A percentile compares a stretch with the other conserved stretches of the same genome.
phyloP scores from a whole-genome alignment of 2,113 vertebrate genomes.

The Limnothrissa miodon region DNA sequence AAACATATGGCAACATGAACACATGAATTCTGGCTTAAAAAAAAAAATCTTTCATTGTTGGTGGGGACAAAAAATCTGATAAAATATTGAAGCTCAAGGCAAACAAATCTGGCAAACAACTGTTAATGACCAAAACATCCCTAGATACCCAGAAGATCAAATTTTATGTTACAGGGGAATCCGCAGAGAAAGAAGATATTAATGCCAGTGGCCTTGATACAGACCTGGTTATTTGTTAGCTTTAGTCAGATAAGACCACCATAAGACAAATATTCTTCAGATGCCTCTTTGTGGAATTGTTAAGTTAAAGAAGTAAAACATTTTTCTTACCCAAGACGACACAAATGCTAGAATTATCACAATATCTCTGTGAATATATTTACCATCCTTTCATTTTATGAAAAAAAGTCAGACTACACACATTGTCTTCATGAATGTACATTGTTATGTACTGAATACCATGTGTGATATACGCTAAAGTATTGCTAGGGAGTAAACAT shows the following conservation, averaged over 20 bases:
- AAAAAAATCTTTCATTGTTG: background rate
- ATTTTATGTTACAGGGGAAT: background rate
- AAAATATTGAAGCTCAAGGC: background rate
- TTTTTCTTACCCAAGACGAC: background rate
- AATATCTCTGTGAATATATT: background rate
- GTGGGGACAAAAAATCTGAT: background rate
- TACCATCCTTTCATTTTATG: background rate
- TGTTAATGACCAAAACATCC: background rate
- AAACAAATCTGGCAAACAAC: background rate
- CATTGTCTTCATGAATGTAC: background rate
- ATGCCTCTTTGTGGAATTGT: background rate
- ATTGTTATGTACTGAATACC: background rate
- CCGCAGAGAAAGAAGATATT: slow-evolving; percentile 23
- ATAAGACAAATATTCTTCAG: background rate
- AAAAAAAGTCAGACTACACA: background rate
- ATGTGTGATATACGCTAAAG: background rate
- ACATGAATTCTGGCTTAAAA: background rate
- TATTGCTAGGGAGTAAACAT: background rate
- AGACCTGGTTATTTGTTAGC: slow-evolving; percentile 30
- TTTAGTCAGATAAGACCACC: slow-evolving; percentile 15
- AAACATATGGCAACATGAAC: background rate
- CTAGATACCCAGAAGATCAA: background rate
- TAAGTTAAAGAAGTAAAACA: background rate
- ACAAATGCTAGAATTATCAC: background rate
- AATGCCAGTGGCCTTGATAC: slow-evolving; percentile 49